These are phyloP conservation scores for Harpalus rubripes DNA, from an alignment of 2,888 invertebrate species.

Conservation along the genomic window DNA sequence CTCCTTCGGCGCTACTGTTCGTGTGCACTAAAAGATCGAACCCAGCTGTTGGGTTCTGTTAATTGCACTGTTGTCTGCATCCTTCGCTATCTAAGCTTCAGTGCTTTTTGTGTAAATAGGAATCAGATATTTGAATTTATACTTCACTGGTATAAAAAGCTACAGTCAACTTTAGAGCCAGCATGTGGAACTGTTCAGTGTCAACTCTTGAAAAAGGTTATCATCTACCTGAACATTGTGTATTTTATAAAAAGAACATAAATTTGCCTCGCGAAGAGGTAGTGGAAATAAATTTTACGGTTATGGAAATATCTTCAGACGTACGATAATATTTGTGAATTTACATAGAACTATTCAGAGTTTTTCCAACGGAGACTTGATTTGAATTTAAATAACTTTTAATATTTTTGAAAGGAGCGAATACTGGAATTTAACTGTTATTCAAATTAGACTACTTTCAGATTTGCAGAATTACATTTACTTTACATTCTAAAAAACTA, in stretches of 20 bases:
- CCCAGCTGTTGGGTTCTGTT: conserved; percentile 27
- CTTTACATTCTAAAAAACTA: neutral
- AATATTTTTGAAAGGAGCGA: conserved; percentile 2
- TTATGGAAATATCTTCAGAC: conserved; percentile 10
- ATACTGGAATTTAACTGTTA: conserved; percentile 6
- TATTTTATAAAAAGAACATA: conserved; percentile 35
- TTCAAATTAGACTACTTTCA: neutral
- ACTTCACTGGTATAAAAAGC: conserved; percentile 23
- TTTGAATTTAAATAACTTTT: conserved; percentile 28
- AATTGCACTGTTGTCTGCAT: conserved; percentile 18
- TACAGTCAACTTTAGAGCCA: conserved; percentile 7
- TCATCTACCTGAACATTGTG: conserved; percentile 37
- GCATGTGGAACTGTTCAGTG: conserved; percentile 16
- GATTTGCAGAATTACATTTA: neutral
- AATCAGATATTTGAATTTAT: conserved; percentile 48
- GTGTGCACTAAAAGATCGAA: conserved; percentile 22
- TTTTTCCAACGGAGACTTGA: neutral
- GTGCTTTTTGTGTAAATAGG: conserved; percentile 32
- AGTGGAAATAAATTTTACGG: conserved; percentile 14
- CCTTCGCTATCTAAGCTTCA: conserved; percentile 22
- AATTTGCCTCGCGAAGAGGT: neutral
- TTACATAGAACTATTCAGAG: conserved; percentile 6
- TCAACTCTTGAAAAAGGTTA: conserved; percentile 41
- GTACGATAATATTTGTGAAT: conserved; percentile 21
- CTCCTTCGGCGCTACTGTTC: neutral